A percentile compares a stretch with the other conserved stretches of the same genome.
Conservation (phyloP, 2,888 invertebrate genomes). For the Calameuta idolon region DNA sequence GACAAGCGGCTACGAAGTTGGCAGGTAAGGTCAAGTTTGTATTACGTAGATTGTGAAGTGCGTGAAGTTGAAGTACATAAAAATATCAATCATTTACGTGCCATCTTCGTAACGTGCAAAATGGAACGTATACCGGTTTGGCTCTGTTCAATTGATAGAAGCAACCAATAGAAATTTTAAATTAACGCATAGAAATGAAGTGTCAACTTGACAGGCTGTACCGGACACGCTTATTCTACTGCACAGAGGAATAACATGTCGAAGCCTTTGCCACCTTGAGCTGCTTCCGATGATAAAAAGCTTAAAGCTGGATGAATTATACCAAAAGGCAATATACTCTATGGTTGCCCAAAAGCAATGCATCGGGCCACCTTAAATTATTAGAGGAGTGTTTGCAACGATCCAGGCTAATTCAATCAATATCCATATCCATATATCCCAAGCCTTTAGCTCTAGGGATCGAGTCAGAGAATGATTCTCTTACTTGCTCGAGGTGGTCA, state of each 20-base stretch:
- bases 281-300: constrained; percentile 21
- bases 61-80: neutral
- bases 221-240: constrained; percentile 12
- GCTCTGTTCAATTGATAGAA: neutral
- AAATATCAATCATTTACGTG: neutral
- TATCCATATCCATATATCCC: constrained; percentile 20
- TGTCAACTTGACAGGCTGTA: neutral
- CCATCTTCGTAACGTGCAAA: neutral
- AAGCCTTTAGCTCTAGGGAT: constrained; percentile 21
- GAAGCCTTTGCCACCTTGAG: constrained; percentile 21
- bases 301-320: constrained; percentile 21
- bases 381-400: constrained; percentile 19
- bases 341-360: constrained; percentile 23
- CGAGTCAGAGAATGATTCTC: constrained; percentile 56
- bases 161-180: neutral
- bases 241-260: constrained; percentile 11
- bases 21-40: neutral
- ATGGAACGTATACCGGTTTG: neutral
- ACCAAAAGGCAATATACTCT: constrained; percentile 21
- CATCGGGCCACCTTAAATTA: constrained; percentile 18
- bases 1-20: neutral
- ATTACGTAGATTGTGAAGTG: neutral
- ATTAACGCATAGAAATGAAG: neutral
- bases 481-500: constrained; percentile 88
- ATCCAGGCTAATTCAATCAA: constrained; percentile 12